Percentiles rank a stretch among this genome's conserved stretches.
Evolutionary conservation across 2,888 invertebrate genomes (phyloP).

Genomic region (Deroplatys truncata): DNA sequence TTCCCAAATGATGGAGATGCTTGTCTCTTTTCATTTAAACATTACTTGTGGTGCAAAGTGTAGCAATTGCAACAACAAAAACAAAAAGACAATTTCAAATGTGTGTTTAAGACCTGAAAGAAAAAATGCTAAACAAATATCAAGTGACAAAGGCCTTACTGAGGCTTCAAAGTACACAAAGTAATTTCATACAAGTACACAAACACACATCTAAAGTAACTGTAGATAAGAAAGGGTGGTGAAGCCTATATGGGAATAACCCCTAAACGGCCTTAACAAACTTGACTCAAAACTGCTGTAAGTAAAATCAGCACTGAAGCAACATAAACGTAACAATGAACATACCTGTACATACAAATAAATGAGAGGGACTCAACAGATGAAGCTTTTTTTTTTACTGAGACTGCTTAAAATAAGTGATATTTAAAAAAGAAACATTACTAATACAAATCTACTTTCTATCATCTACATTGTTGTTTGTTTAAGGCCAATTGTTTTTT

Average conservation of each 20-base stretch:
- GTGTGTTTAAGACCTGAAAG: not conserved
- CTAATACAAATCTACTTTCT: not conserved
- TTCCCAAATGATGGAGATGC: not conserved
- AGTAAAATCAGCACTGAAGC: not conserved
- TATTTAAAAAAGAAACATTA: not conserved
- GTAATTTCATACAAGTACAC: not conserved
- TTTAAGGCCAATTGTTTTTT: not conserved
- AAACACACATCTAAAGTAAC: not conserved
- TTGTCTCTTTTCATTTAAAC: not conserved
- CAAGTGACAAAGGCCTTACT: not conserved
- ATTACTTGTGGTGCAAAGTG: not conserved
- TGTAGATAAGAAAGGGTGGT: not conserved
- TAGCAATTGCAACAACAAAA: not conserved
- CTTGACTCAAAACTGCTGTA: not conserved
- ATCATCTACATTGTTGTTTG: constrained; percentile 2
- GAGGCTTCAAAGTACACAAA: not conserved
- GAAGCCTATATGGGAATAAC: not conserved
- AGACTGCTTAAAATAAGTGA: not conserved
- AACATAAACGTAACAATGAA: constrained; percentile 5
- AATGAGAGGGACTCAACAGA: constrained; percentile 4
- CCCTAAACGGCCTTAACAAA: constrained; percentile 8
- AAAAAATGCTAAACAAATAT: not conserved
- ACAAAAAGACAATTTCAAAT: not conserved
- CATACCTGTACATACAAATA: not conserved
- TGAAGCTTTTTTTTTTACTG: constrained; percentile 9